Evolutionary conservation across 2,797 vertebrate genomes (phyloP), one percentile per base, ranked within the genome.

Genomic region (Etheostoma perlongum): DNA sequence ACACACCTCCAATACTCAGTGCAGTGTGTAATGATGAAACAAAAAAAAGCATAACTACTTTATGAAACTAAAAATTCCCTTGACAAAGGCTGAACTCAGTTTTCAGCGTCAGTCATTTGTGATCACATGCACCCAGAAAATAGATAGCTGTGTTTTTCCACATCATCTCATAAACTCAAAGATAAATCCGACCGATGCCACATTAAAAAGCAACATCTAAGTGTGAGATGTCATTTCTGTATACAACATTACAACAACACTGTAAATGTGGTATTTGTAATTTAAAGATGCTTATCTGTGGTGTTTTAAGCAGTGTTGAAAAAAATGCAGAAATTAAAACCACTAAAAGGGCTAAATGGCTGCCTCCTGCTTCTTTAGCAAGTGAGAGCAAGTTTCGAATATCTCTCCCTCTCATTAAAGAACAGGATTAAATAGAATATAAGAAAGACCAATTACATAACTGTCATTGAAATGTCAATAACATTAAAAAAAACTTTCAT

Each of bases 271-370:
- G 23, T 40, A 40, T 8, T 11, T 36, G 19, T 65, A 7, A 70
- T 52, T 52, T 27, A 18, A 54, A 61, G 15, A 42, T 18, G 21
- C 13, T 1, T 18, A n/a, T 44, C 47, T 30, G 21, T 21, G 36
- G 46, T 2, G 4, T 48, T 42, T 27, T 25, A 23, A 36, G 27
- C 40, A 11, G 27, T 52, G 21, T 15, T 52, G 2, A 30, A 66
- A 18, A 47, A 25, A 53, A 15, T 19, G 30, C 27, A 30, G 36
- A 59, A 61, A 60, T 60, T 30, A 49, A 65, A 72, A 72, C 4
- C 13, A 63, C 2, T 14, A 59, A 21, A 57, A 48, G 30, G 25
- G n/a, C 33, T 18, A 67, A 72, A 59, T 25, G 0, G 6, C 30
- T 2, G 18, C 53, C n/a, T 62, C 9, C 1, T 44, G 40, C 54